These are phyloP conservation scores for Andricus quercusramuli DNA, from an alignment of 2,888 invertebrate species.

Conservation along the genomic window DNA sequence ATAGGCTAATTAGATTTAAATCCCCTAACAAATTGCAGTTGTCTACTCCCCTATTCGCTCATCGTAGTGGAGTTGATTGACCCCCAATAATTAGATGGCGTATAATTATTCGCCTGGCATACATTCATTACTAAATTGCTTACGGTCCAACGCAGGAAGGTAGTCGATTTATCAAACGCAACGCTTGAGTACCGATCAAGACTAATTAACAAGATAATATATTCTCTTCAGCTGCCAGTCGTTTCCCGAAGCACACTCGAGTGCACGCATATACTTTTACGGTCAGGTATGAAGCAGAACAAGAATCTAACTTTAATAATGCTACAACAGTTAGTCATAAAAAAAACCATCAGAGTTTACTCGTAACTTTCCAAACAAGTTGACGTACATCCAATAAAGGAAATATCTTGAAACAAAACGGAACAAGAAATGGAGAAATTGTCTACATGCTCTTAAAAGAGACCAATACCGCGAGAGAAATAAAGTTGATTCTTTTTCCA, in stretches of 20 bases:
- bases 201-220: conserved; percentile 44
- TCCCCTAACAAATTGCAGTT: not conserved
- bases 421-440: not conserved
- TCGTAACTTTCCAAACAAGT: not conserved
- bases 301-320: not conserved
- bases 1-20: not conserved
- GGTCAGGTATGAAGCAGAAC: not conserved
- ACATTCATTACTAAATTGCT: not conserved
- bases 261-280: not conserved
- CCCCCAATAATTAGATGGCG: not conserved
- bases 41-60: not conserved
- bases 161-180: conserved; percentile 40
- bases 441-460: not conserved
- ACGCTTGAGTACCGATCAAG: conserved; percentile 48
- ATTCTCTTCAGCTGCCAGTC: conserved; percentile 14
- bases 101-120: not conserved
- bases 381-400: not conserved
- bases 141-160: not conserved
- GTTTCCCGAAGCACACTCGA: not conserved
- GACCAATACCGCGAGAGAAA: not conserved
- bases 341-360: not conserved
- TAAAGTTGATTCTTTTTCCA: not conserved
- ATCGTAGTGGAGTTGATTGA: not conserved
- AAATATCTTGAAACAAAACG: not conserved
- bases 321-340: not conserved